Evolutionary conservation across 2,888 invertebrate species (phyloP).

Genomic region (Lycophotia porphyrea): DNA sequence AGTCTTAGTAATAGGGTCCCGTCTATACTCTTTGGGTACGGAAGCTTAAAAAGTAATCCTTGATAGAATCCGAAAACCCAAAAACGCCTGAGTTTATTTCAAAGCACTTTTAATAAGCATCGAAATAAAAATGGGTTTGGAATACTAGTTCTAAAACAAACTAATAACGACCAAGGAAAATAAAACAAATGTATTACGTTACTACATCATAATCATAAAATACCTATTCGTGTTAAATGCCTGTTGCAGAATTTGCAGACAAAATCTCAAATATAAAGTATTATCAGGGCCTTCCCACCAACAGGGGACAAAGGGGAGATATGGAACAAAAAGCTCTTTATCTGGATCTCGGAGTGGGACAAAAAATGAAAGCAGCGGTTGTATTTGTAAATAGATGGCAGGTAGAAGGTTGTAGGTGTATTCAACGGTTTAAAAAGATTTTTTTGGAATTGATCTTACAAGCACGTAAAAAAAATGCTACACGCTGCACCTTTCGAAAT

Average conservation of each 20-base stretch:
- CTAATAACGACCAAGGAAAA: slow-evolving; percentile 15
- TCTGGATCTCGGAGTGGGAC: slow-evolving; percentile 76
- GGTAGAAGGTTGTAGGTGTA: slow-evolving; percentile 89
- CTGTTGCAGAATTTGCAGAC: slow-evolving; percentile 31
- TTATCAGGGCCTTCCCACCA: slow-evolving; percentile 51
- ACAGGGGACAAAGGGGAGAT: slow-evolving; percentile 77
- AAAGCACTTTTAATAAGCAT: background rate
- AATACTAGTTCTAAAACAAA: slow-evolving; percentile 1
- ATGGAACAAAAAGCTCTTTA: slow-evolving; percentile 83
- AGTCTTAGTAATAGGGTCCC: no score
- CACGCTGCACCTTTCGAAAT: slow-evolving; percentile 85
- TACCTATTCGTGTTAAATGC: slow-evolving; percentile 17
- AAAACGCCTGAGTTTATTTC: no score
- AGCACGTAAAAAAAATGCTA: slow-evolving; percentile 69
- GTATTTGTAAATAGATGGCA: slow-evolving; percentile 88
- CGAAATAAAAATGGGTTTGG: background rate
- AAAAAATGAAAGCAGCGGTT: slow-evolving; percentile 83
- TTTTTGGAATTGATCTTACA: slow-evolving; percentile 69
- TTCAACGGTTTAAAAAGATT: slow-evolving; percentile 76
- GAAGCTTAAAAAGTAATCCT: no score
- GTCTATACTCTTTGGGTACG: no score
- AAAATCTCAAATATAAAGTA: slow-evolving; percentile 44
- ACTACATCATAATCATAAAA: background rate
- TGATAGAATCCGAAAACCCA: background rate
- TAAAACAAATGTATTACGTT: slow-evolving; percentile 4